A percentile compares a stretch with the other conserved stretches of the same genome.
phyloP scores from a whole-genome alignment of 2,113 vertebrate genomes.

The Gymnocephalus cernua region DNA sequence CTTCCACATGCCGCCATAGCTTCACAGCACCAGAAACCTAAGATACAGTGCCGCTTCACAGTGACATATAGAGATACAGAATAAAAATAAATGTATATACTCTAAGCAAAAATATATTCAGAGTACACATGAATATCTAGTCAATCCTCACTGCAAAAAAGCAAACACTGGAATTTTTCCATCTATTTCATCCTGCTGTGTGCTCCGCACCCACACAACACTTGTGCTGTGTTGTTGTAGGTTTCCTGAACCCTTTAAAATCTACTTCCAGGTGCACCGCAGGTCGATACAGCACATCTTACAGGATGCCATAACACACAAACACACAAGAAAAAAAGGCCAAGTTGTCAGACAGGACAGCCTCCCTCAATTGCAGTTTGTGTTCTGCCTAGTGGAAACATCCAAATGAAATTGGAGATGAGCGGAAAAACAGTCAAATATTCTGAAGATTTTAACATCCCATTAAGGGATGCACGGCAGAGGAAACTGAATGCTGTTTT shows the following conservation, averaged over 20 bases:
- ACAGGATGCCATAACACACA: not conserved
- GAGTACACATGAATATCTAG: not conserved
- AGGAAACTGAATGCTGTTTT: slow-evolving; percentile 52
- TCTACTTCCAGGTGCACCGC: slow-evolving; percentile 33
- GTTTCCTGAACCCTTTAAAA: slow-evolving; percentile 29
- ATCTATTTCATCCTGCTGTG: slow-evolving; percentile 19
- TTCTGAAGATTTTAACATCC: slow-evolving; percentile 44
- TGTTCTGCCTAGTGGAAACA: slow-evolving; percentile 46
- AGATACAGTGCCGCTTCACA: not conserved
- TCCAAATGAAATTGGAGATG: slow-evolving; percentile 44
- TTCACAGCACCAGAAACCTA: not conserved
- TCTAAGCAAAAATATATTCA: not conserved
- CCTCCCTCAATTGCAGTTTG: slow-evolving; percentile 25
- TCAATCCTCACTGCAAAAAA: slow-evolving; percentile 23
- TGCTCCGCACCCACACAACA: slow-evolving; percentile 2
- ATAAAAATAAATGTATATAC: not conserved
- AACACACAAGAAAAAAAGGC: slow-evolving; percentile 8
- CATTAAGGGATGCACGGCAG: slow-evolving; percentile 40
- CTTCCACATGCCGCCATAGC: not conserved
- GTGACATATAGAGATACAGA: not conserved
- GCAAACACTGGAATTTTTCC: slow-evolving; percentile 13
- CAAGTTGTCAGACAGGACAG: slow-evolving; percentile 25
- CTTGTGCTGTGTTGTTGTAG: not conserved
- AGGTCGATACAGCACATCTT: slow-evolving; percentile 4
- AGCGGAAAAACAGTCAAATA: slow-evolving; percentile 48